Base-by-base conservation (phyloP, 2,888 invertebrate species). In the Timema cristinae region DNA sequence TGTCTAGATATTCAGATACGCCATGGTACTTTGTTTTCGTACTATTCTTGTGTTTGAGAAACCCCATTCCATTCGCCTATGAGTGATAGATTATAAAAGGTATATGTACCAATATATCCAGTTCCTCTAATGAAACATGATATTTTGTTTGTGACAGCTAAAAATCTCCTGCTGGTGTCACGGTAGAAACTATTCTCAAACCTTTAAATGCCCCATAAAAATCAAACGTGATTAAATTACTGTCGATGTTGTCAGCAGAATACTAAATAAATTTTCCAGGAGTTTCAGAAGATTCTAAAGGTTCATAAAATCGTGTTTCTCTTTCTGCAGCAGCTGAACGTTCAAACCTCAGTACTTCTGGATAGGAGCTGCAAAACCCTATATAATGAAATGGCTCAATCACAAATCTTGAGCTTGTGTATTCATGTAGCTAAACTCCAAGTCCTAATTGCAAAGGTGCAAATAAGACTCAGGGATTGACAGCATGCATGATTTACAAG, bases 351-450 rank as follows among this genome's bases (percentile, higher is more conserved):
- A 8, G 61, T 61, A 61, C 61, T 61, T 61, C 61, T 10, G 61
- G 47, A 16, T 61, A 61, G 47, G 61, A 61, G 32, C 61, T 61
- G 61, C 61, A 15, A 6, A 61, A 61, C 6, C 5, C 61, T 11
- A 15, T 15, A 61, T 61, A 9, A 61, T 61, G 16, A 16, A 61
- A 16, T 47, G 61, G 47, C 32, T 61, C 15, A 61, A 61, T 47
- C 61, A 61, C 15, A 61, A 15, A 61, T 61, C 61, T 61, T 61
- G 61, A 61, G 16, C 15, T 11, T 10, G 15, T 61, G 61, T 61
- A 61, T 61, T 61, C 61, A 61, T 61, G 61, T 61, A 61, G 9
- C 47, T 61, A 9, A 61, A 61, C 61, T 61, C 32, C 61, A 61
- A 61, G 61, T 9, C 61, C 32, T 61, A 61, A 47, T 47, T 61